Percentiles rank a stretch among this genome's conserved stretches.
phyloP scores from a whole-genome alignment of 2,113 vertebrate genomes.

The Blennius ocellaris region DNA sequence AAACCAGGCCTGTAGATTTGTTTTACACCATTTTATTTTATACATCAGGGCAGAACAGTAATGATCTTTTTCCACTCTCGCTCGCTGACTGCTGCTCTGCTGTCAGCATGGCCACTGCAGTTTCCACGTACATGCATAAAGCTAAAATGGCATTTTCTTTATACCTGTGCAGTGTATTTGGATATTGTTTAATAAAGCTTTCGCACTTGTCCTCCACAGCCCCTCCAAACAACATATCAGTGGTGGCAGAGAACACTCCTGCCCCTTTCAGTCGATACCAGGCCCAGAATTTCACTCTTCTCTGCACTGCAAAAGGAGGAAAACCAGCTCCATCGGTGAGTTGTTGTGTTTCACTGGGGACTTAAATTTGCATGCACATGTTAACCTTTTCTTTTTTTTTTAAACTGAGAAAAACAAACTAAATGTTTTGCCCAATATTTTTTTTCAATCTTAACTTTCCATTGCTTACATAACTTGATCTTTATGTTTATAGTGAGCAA shows the following conservation, averaged over 20 bases:
- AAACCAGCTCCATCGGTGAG: constrained; percentile 94
- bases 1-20: constrained; percentile 23
- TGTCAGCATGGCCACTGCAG: constrained; percentile 6
- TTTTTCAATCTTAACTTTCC: not conserved
- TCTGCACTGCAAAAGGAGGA: constrained; percentile 95
- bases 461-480: too few species aligned
- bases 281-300: constrained; percentile 96
- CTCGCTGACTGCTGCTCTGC: constrained; percentile 1
- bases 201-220: constrained; percentile 77
- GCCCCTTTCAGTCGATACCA: constrained; percentile 97
- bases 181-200: constrained; percentile 25
- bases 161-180: constrained; percentile 7
- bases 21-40: constrained; percentile 39
- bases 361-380: constrained; percentile 18
- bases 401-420: constrained; percentile 8
- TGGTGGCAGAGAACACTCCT: constrained; percentile 90
- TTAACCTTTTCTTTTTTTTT: constrained; percentile 21
- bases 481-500: not conserved
- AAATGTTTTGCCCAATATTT: not conserved
- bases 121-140: constrained; percentile 21
- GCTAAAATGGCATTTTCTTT: constrained; percentile 21
- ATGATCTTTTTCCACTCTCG: constrained; percentile 1
- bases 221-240: constrained; percentile 94
- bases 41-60: constrained; percentile 12
- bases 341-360: constrained; percentile 33